Evolutionary conservation across 2,113 vertebrate species (phyloP).

Genomic region (Leuciscus idus): DNA sequence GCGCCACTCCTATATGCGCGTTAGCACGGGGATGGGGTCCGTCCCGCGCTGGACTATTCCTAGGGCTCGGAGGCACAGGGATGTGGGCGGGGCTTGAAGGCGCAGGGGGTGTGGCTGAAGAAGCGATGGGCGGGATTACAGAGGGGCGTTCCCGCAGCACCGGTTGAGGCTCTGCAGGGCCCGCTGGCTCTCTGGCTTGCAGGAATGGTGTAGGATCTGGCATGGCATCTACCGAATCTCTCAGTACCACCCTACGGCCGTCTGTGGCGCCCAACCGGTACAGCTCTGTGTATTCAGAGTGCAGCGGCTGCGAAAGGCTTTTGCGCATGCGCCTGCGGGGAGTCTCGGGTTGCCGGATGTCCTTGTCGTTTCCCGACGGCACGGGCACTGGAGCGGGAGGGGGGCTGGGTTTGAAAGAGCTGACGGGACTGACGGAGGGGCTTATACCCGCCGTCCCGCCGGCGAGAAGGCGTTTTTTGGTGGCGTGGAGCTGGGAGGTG

Average conservation of each 20-base stretch:
- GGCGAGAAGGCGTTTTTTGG: slow-evolving; percentile 88
- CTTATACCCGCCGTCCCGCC: slow-evolving; percentile 82
- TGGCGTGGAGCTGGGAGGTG: slow-evolving; percentile 92
- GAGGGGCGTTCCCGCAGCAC: slow-evolving; percentile 86
- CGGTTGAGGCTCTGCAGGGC: slow-evolving; percentile 78
- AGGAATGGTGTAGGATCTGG: slow-evolving; percentile 95
- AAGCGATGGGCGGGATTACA: slow-evolving; percentile 90
- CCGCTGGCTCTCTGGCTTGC: slow-evolving; percentile 79
- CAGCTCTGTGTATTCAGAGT: slow-evolving; percentile 92
- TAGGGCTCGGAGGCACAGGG: slow-evolving; percentile 70
- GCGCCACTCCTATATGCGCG: slow-evolving; percentile 91
- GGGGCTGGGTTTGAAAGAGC: slow-evolving; percentile 85
- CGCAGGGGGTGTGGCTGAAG: slow-evolving; percentile 64
- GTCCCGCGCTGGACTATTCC: slow-evolving; percentile 82
- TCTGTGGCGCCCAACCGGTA: slow-evolving; percentile 85
- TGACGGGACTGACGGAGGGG: slow-evolving; percentile 82
- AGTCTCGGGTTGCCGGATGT: slow-evolving; percentile 82
- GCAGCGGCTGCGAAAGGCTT: slow-evolving; percentile 92
- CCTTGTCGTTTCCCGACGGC: slow-evolving; percentile 80
- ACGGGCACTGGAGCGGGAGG: slow-evolving; percentile 71
- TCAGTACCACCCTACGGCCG: slow-evolving; percentile 83
- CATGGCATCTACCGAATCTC: slow-evolving; percentile 92
- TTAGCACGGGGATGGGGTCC: slow-evolving; percentile 75
- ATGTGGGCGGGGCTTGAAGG: slow-evolving; percentile 74
- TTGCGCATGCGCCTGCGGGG: slow-evolving; percentile 93